Evolutionary conservation across 2,888 invertebrate genomes (phyloP).

Genomic region (Ectemnius continuus): DNA sequence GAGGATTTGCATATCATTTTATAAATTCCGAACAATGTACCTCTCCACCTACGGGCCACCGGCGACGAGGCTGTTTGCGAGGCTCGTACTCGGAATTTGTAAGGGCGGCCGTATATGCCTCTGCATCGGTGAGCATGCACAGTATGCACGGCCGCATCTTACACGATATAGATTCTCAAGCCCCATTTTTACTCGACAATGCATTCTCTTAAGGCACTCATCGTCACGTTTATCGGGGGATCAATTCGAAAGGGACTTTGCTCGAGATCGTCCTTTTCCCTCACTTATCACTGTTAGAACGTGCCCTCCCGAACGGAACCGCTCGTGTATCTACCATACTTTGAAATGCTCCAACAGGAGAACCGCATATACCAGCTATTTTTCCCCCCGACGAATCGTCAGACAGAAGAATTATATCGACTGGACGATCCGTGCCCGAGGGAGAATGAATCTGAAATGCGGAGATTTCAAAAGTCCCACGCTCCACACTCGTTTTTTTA

Average conservation of each 20-base stretch:
- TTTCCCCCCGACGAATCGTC: slow-evolving; percentile 13
- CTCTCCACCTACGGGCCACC: slow-evolving; percentile 23
- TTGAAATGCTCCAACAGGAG: background rate
- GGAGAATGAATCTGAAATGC: slow-evolving; percentile 18
- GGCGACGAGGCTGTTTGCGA: background rate
- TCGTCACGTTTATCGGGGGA: slow-evolving; percentile 1
- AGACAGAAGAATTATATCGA: slow-evolving; percentile 24
- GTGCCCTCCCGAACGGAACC: too few species aligned
- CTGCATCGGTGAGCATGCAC: background rate
- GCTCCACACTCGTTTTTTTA: slow-evolving; percentile 9
- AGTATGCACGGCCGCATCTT: too few species aligned
- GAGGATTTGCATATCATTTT: slow-evolving; percentile 70
- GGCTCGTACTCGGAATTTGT: slow-evolving; percentile 43
- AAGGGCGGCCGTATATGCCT: slow-evolving; percentile 17
- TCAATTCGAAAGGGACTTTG: background rate
- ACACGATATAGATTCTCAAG: slow-evolving; percentile 27
- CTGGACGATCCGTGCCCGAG: slow-evolving; percentile 9
- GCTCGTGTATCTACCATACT: slow-evolving; percentile 6
- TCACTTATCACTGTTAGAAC: too few species aligned
- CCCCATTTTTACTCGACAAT: slow-evolving; percentile 14
- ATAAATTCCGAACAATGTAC: slow-evolving; percentile 65
- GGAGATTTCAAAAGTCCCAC: slow-evolving; percentile 33
- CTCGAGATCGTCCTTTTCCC: too few species aligned
- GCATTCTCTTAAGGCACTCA: background rate
- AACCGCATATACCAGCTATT: background rate